A percentile compares a stretch with the other conserved stretches of the same genome.
Conservation (phyloP, 2,113 vertebrate species). For the Micronycteris hirsuta region DNA sequence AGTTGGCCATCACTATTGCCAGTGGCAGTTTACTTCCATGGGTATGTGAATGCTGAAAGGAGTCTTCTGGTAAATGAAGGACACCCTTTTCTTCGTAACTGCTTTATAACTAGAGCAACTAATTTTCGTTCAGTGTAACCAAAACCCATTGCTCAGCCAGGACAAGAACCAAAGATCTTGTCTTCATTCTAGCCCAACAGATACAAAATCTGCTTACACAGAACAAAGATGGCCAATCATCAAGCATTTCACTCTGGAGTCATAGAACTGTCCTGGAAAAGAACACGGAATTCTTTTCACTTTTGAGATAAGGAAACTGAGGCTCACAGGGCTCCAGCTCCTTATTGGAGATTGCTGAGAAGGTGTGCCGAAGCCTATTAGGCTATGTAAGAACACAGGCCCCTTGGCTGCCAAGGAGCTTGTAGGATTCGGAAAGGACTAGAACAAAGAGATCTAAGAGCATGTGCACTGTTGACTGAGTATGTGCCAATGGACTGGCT, state of each 20-base stretch:
- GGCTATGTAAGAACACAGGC: background rate
- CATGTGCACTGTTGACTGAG: background rate
- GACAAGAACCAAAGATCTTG: too few species aligned
- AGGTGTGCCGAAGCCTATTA: background rate
- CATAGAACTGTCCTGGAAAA: background rate
- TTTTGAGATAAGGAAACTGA: background rate
- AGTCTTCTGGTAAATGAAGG: background rate
- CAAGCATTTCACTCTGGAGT: background rate
- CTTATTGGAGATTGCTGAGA: background rate
- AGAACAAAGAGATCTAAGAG: background rate
- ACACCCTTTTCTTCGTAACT: background rate
- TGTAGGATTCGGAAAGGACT: background rate
- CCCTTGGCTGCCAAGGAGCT: background rate
- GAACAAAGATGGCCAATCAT: background rate
- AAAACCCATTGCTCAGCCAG: background rate
- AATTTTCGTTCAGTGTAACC: background rate
- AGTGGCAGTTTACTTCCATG: background rate
- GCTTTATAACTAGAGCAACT: background rate
- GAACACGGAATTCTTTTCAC: background rate
- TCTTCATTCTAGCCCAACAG: background rate
- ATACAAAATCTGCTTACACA: background rate
- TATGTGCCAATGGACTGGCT: background rate
- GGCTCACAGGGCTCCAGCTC: background rate
- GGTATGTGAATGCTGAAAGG: background rate
- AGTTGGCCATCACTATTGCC: background rate